A percentile compares a stretch with the other conserved stretches of the same genome.
Evolutionary conservation across 2,888 invertebrate genomes (phyloP).

Genomic region (Sinohyriopsis cumingii): DNA sequence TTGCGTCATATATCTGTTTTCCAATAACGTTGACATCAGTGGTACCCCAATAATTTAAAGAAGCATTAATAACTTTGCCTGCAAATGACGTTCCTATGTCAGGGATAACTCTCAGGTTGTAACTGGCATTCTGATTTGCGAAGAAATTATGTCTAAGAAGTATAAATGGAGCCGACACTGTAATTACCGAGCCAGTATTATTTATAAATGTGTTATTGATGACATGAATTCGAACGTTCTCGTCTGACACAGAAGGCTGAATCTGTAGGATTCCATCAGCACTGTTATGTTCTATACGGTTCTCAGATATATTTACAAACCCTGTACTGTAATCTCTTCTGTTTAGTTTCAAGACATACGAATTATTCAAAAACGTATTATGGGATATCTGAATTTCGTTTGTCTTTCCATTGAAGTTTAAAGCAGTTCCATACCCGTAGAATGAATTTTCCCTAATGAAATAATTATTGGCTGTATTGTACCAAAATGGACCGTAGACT

Average conservation of each 20-base stretch:
- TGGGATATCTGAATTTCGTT: no score
- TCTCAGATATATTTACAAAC: no score
- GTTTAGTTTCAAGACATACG: no score
- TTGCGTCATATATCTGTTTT: constrained; percentile 21
- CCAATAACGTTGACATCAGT: constrained; percentile 14
- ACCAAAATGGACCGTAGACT: no score
- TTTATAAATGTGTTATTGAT: constrained; percentile 11
- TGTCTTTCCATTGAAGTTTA: not conserved
- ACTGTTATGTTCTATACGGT: not conserved
- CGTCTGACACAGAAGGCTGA: not conserved
- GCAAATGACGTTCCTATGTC: not conserved
- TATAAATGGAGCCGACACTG: constrained; percentile 7
- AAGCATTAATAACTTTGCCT: constrained; percentile 17
- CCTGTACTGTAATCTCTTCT: no score
- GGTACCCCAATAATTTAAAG: constrained; percentile 35
- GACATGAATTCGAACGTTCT: no score
- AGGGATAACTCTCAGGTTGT: constrained; percentile 13
- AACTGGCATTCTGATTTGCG: constrained; percentile 18
- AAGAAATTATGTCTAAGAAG: constrained; percentile 25
- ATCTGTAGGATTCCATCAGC: constrained; percentile 2
- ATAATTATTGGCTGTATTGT: not conserved
- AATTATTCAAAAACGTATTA: no score
- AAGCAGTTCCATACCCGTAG: not conserved
- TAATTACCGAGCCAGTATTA: constrained; percentile 18
- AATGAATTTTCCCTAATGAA: constrained; percentile 9